Evolutionary conservation across 2,888 invertebrate species (phyloP).

Genomic region (Hyposoter didymator): DNA sequence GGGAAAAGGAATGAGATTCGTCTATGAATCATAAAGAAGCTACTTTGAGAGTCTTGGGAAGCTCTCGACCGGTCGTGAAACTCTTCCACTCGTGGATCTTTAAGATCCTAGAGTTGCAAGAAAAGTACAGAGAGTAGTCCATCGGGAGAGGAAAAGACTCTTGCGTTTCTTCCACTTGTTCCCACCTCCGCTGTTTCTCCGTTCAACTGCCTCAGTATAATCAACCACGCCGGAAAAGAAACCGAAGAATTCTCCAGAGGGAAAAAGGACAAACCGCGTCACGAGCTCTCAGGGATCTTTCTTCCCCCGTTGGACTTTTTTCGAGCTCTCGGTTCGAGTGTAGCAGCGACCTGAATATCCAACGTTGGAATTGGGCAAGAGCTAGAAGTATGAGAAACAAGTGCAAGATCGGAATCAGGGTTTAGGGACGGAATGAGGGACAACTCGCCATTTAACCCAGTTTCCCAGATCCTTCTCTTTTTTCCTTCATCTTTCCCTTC

Average conservation of each 20-base stretch:
- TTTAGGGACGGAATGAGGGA: conserved; percentile 18
- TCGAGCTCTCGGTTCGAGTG: conserved; percentile 57
- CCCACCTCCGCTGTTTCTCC: conserved; percentile 5
- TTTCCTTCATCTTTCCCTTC: not conserved
- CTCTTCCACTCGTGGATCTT: conserved; percentile 38
- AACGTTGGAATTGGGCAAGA: conserved; percentile 49
- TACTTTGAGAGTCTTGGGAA: conserved; percentile 27
- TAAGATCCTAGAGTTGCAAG: conserved; percentile 36
- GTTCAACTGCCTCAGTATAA: conserved; percentile 51
- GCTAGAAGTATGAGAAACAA: conserved; percentile 28
- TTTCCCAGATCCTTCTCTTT: conserved; percentile 43
- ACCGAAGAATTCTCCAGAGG: conserved; percentile 47
- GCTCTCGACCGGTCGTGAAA: conserved; percentile 60
- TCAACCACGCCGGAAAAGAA: conserved; percentile 54
- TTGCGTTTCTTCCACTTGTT: conserved; percentile 18
- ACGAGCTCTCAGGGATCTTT: conserved; percentile 45
- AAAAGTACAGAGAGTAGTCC: conserved; percentile 30
- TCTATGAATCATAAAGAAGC: conserved; percentile 39
- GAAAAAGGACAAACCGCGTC: conserved; percentile 48
- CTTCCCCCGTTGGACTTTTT: conserved; percentile 38
- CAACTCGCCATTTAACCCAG: conserved; percentile 52
- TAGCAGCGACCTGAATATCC: conserved; percentile 64
- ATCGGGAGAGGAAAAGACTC: conserved; percentile 35
- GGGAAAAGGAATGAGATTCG: conserved; percentile 35
- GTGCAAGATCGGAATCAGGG: conserved; percentile 28